phyloP scores from a whole-genome alignment of 2,113 vertebrate species.

The Pyxicephalus adspersus region DNA sequence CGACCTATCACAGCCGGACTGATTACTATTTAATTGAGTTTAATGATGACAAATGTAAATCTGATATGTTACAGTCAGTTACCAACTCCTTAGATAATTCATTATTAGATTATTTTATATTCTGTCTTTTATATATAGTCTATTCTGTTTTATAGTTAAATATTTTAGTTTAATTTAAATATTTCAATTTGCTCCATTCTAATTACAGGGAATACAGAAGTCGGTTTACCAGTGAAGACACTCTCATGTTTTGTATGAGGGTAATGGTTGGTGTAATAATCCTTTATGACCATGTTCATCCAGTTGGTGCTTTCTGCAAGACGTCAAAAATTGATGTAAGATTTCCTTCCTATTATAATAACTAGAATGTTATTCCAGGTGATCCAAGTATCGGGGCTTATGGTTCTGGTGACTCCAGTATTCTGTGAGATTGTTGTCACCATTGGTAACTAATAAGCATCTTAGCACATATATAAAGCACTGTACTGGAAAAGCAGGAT shows the following conservation, averaged over 20 bases:
- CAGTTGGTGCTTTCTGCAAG: conserved; percentile 96
- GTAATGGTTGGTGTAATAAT: conserved; percentile 99
- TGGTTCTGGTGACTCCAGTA: neutral
- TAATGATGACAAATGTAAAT: no score
- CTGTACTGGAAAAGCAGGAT: no score
- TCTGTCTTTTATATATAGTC: no score
- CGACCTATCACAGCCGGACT: no score
- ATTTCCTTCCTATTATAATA: neutral
- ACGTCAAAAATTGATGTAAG: conserved; percentile 98
- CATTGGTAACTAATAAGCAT: no score
- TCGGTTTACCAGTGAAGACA: conserved; percentile 94
- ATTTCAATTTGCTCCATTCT: neutral
- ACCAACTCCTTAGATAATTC: no score
- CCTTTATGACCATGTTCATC: conserved; percentile 96
- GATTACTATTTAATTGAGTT: no score
- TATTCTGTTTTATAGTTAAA: no score
- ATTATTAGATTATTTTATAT: no score
- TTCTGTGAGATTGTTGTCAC: no score
- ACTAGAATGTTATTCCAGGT: neutral
- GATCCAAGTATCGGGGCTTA: neutral
- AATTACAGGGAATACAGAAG: conserved; percentile 88
- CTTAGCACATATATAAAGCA: no score
- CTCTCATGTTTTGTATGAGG: conserved; percentile 95
- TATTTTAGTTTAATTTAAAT: neutral
- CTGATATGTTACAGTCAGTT: no score